Percentiles rank a stretch among this genome's conserved stretches.
These are phyloP conservation scores for Latrodectus geometricus DNA, from an alignment of 1,140 invertebrate genomes.

Conservation along the genomic window DNA sequence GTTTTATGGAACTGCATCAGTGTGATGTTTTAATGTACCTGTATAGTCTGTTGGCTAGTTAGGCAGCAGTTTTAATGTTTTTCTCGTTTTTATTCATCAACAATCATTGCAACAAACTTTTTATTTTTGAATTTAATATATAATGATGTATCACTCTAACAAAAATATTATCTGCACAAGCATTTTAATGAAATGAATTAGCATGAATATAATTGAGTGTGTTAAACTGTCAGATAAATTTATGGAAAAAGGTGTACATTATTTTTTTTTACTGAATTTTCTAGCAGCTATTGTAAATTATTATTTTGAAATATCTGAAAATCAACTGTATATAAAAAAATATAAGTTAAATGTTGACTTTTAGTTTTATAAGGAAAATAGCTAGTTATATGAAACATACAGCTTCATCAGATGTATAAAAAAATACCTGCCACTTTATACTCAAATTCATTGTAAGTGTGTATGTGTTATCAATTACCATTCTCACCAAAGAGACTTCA, in stretches of 20 bases:
- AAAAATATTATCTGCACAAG: not conserved
- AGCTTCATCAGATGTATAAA: not conserved
- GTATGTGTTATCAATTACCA: too few relatives aligned
- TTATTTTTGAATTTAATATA: not conserved
- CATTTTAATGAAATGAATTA: not conserved
- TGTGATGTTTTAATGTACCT: conserved; percentile 17
- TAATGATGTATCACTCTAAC: not conserved
- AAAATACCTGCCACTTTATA: not conserved
- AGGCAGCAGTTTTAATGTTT: conserved; percentile 29
- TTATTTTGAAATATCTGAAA: not conserved
- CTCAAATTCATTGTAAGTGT: too few relatives aligned
- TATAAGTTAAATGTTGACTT: not conserved
- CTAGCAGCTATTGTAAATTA: not conserved
- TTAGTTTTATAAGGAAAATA: not conserved
- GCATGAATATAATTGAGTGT: not conserved
- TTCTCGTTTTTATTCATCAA: conserved; percentile 1
- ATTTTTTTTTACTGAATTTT: not conserved
- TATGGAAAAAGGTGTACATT: not conserved
- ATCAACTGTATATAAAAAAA: not conserved
- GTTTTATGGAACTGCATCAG: not conserved
- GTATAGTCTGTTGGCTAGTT: conserved; percentile 36
- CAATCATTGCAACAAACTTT: conserved; percentile 5
- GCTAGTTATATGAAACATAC: not conserved
- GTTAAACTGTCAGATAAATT: not conserved
- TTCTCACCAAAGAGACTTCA: conserved; percentile 22